These are phyloP conservation scores for Dynastes grantii DNA, from an alignment of 2,888 invertebrate species.

Conservation along the genomic window DNA sequence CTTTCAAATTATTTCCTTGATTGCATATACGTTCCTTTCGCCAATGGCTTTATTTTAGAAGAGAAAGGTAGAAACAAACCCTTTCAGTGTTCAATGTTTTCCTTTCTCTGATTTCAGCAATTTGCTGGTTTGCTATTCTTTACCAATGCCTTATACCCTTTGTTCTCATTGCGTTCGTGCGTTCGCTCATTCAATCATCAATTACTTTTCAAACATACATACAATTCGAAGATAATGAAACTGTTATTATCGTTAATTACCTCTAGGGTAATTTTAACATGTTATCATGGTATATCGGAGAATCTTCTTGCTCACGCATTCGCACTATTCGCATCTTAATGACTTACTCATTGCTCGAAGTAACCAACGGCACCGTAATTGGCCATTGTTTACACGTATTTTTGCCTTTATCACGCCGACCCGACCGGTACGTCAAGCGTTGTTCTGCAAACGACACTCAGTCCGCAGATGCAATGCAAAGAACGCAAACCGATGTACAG, in stretches of 20 bases:
- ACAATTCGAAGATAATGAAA: conserved; percentile 16
- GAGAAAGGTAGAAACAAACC: too few species aligned
- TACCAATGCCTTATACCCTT: too few species aligned
- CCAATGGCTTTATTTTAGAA: too few species aligned
- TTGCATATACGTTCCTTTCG: too few species aligned
- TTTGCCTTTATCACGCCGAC: conserved; percentile 14
- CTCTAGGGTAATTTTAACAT: conserved; percentile 15
- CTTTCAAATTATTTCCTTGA: too few species aligned
- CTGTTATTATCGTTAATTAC: conserved; percentile 30
- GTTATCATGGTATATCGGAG: background rate
- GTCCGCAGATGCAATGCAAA: conserved; percentile 18
- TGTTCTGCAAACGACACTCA: conserved; percentile 21
- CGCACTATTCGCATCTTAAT: conserved; percentile 27
- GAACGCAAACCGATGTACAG: conserved; percentile 32
- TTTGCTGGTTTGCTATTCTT: too few species aligned
- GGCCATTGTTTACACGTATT: conserved; percentile 38
- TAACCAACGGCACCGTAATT: conserved; percentile 26
- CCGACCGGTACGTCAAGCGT: conserved; percentile 18
- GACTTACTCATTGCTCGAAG: conserved; percentile 31
- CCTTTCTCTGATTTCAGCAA: too few species aligned
- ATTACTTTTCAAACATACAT: background rate
- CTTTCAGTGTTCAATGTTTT: too few species aligned
- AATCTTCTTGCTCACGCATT: conserved; percentile 35
- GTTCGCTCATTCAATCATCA: background rate
- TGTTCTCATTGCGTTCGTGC: too few species aligned